phyloP scores from a whole-genome alignment of 2,113 vertebrate species.

The Nesogale talazaci region DNA sequence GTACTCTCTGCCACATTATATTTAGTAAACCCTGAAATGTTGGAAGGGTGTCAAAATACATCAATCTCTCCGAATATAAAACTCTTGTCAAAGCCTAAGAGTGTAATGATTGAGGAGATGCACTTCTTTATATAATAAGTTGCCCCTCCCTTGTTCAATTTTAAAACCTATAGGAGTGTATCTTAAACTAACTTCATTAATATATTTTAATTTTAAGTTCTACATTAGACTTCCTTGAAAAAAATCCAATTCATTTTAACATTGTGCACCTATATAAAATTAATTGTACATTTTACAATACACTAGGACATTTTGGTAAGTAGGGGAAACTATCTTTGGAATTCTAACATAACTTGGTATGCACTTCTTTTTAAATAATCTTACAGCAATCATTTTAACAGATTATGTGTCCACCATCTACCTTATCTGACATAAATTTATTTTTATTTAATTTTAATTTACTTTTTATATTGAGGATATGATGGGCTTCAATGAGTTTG shows the following conservation, averaged over 20 bases:
- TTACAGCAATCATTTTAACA: background rate
- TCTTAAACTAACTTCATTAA: conserved; percentile 67
- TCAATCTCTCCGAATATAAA: conserved; percentile 70
- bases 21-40: conserved; percentile 67
- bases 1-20: conserved; percentile 62
- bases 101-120: conserved; percentile 43
- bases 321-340: background rate
- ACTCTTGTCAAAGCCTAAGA: conserved; percentile 56
- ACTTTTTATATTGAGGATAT: no score
- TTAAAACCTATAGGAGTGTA: conserved; percentile 63
- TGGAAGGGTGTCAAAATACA: conserved; percentile 76
- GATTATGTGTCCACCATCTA: background rate
- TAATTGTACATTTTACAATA: background rate
- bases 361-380: conserved; percentile 24
- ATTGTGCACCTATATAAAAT: background rate
- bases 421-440: background rate
- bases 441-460: no score
- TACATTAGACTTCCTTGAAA: conserved; percentile 39
- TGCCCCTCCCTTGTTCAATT: conserved; percentile 42
- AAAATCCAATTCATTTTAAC: conserved; percentile 36
- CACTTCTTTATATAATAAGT: conserved; percentile 49
- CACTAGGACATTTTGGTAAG: conserved; percentile 2
- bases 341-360: background rate
- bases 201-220: conserved; percentile 54
- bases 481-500: no score